A percentile compares a stretch with the other conserved stretches of the same genome.
Conservation (phyloP, 2,113 vertebrate species). For the Myrmophylax atrothorax region DNA sequence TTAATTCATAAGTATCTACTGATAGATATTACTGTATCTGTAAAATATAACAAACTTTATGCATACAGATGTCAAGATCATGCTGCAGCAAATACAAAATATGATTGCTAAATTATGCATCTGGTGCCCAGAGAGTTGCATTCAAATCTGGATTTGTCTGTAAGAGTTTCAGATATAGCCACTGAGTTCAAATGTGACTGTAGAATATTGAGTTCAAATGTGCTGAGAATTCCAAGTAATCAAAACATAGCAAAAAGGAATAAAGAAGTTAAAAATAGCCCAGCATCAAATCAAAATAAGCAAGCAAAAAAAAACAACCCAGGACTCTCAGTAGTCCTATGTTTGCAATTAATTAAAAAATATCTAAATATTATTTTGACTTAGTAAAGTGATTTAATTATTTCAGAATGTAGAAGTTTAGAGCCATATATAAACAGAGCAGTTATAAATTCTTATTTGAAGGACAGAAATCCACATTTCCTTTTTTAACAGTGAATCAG, state of each 20-base stretch:
- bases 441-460: background rate
- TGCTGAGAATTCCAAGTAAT: background rate
- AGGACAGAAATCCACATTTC: background rate
- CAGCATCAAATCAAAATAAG: background rate
- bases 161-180: background rate
- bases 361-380: background rate
- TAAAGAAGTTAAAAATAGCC: background rate
- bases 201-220: background rate
- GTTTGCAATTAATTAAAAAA: background rate
- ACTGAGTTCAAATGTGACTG: background rate
- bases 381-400: background rate
- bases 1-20: background rate
- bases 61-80: background rate
- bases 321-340: background rate
- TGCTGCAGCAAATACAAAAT: background rate
- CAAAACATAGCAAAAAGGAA: background rate
- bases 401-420: background rate
- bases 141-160: background rate
- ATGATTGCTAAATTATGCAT: constrained; percentile 19
- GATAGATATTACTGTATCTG: background rate
- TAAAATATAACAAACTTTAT: background rate
- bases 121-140: background rate
- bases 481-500: background rate
- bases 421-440: background rate
- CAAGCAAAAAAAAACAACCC: rapidly evolving